Evolutionary conservation across 2,797 vertebrate genomes (phyloP), one percentile per base, ranked within the genome.

Genomic region (Protonibea diacanthus): DNA sequence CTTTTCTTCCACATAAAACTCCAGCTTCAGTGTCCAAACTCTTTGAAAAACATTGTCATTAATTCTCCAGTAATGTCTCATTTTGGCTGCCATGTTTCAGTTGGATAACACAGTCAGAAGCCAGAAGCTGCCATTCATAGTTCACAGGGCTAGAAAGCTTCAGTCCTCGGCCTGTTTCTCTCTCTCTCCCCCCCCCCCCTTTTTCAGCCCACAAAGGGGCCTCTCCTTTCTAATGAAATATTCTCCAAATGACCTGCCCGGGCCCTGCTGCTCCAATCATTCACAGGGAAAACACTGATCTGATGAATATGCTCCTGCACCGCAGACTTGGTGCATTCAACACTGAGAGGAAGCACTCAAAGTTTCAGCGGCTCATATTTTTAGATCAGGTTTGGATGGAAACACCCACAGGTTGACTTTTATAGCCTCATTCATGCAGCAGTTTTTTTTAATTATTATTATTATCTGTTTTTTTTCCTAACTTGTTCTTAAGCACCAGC

Each of bases 171-270:
- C 61, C 77, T 25, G 29, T 14, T 11, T 38, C 65, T 17, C 47
- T 14, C 15, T 33, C 33, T 8, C 27, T 8, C n/a, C 3, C 17
- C 14, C 23, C 11, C 64, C 53, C 27, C 27, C 27, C 29, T 10
- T 38, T 9, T 38, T 48, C 67, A 68, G 68, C 70, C 91, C 90
- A 88, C 88, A 87, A 76, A 87, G 86, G 89, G 90, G 89, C 91
- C 89, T 90, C 89, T 90, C 80, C 84, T 89, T 80, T 74, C 89
- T 91, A 93, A 93, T 93, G 91, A 93, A 92, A 94, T 93, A 86
- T 91, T 92, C 84, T 93, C 87, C 89, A 86, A 88, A 90, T 93
- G 93, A 94, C 92, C 92, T 91, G 82, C 57, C 82, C 3, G 71
- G 80, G 88, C 83, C 84, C 88, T 75, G 82, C 76, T 74, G 91